Evolutionary conservation across 2,797 vertebrate genomes (phyloP).

Genomic region (Tragelaphus eurycerus): DNA sequence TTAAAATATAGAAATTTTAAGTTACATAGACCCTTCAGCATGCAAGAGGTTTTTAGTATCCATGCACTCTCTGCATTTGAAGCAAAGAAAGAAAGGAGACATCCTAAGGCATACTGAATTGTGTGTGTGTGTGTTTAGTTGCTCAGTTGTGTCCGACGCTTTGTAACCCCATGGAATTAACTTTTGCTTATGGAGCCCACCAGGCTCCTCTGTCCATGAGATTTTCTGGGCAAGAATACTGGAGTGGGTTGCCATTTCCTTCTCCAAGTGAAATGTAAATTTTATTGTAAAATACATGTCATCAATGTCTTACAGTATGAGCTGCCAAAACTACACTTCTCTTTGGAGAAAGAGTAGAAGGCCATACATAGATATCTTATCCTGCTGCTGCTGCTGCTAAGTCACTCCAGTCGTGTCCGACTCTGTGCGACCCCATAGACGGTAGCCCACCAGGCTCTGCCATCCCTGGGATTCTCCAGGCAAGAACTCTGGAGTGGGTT

Average conservation of each 20-base stretch:
- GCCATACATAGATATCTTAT: not conserved
- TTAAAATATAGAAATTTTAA: not conserved
- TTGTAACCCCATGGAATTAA: not conserved
- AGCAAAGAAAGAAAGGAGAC: not conserved
- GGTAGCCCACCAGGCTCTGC: too few relatives aligned
- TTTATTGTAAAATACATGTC: not conserved
- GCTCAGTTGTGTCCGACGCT: fast-evolving
- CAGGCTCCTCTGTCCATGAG: not conserved
- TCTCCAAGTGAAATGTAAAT: not conserved
- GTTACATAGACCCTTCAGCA: not conserved
- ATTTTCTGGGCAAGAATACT: not conserved
- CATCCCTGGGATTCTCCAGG: too few relatives aligned
- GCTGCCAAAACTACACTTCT: not conserved
- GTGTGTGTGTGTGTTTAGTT: not conserved
- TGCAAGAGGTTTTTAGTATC: not conserved
- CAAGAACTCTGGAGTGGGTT: too few relatives aligned
- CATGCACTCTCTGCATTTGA: not conserved
- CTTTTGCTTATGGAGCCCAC: not conserved
- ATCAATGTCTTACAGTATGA: not conserved
- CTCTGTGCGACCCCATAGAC: too few relatives aligned
- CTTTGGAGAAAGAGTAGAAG: not conserved
- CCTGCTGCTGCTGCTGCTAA: not conserved
- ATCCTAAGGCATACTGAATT: not conserved
- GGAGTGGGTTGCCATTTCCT: not conserved
- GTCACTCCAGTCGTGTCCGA: too few relatives aligned